Percentiles rank a stretch among this genome's conserved stretches.
Evolutionary conservation across 2,888 invertebrate species (phyloP).

Genomic region (Villa cingulata): DNA sequence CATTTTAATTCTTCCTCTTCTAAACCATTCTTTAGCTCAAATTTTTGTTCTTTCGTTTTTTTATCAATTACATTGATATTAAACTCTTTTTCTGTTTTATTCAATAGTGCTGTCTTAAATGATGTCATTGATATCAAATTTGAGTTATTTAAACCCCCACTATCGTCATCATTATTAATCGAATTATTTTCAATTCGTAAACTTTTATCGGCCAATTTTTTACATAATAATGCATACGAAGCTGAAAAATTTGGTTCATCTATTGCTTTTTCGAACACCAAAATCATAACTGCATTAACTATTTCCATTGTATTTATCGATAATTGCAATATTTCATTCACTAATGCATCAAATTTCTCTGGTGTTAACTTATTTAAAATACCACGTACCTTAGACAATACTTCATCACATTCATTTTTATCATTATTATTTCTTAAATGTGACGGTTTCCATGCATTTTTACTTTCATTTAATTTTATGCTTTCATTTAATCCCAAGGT

Average conservation of each 20-base stretch:
- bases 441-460: slow-evolving; percentile 77
- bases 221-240: slow-evolving; percentile 79
- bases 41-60: slow-evolving; percentile 40
- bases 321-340: slow-evolving; percentile 55
- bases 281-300: slow-evolving; percentile 68
- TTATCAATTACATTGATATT: slow-evolving; percentile 63
- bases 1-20: slow-evolving; percentile 59
- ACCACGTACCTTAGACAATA: slow-evolving; percentile 65
- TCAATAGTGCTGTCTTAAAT: slow-evolving; percentile 39
- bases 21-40: slow-evolving; percentile 47
- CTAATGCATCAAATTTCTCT: slow-evolving; percentile 68
- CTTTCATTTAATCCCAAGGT: slow-evolving; percentile 45
- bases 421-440: slow-evolving; percentile 20
- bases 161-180: slow-evolving; percentile 12
- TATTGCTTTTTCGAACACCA: slow-evolving; percentile 90
- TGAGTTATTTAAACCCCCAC: background rate
- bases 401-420: slow-evolving; percentile 35
- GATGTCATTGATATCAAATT: slow-evolving; percentile 25
- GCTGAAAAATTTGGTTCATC: slow-evolving; percentile 90
- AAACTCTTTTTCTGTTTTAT: slow-evolving; percentile 80
- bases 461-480: slow-evolving; percentile 62
- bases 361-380: slow-evolving; percentile 84
- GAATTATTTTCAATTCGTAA: no score
- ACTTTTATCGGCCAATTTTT: slow-evolving; percentile 45
- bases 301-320: slow-evolving; percentile 60